A percentile compares a stretch with the other conserved stretches of the same genome.
Conservation (phyloP, 2,113 vertebrate species). For the Engystomops pustulosus region DNA sequence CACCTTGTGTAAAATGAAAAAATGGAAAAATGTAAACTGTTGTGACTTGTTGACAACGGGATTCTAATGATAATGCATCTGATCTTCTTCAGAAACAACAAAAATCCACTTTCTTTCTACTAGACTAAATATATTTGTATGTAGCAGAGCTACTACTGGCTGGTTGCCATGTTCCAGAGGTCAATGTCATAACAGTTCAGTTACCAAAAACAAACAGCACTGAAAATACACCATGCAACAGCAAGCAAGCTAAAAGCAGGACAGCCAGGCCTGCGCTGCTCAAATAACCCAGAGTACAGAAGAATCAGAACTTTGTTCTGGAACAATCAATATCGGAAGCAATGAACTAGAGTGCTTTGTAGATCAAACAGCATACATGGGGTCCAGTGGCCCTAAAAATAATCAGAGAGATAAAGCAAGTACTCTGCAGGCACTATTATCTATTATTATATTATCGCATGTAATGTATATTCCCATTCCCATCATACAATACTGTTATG, state of each 20-base stretch:
- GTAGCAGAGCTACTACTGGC: slow-evolving; percentile 48
- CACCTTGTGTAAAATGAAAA: no score
- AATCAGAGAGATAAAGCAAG: no score
- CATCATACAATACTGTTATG: no score
- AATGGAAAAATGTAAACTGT: no score
- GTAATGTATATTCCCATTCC: no score
- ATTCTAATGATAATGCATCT: no score
- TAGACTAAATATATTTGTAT: slow-evolving; percentile 42
- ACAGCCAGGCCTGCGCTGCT: neutral
- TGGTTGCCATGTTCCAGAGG: slow-evolving; percentile 56
- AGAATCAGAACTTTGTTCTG: neutral
- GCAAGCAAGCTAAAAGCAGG: neutral
- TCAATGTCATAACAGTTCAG: slow-evolving; percentile 47
- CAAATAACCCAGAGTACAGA: neutral
- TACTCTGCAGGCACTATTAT: no score
- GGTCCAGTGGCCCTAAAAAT: no score
- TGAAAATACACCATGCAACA: slow-evolving; percentile 15
- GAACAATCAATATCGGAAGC: neutral
- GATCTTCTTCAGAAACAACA: neutral
- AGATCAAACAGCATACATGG: neutral
- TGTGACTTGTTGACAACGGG: no score
- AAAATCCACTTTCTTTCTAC: neutral
- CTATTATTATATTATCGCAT: no score
- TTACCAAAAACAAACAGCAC: slow-evolving; percentile 59
- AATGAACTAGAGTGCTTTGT: neutral